A percentile compares a stretch with the other conserved stretches of the same genome.
Conservation (phyloP, 2,888 invertebrate species). For the Rhagonycha lutea region DNA sequence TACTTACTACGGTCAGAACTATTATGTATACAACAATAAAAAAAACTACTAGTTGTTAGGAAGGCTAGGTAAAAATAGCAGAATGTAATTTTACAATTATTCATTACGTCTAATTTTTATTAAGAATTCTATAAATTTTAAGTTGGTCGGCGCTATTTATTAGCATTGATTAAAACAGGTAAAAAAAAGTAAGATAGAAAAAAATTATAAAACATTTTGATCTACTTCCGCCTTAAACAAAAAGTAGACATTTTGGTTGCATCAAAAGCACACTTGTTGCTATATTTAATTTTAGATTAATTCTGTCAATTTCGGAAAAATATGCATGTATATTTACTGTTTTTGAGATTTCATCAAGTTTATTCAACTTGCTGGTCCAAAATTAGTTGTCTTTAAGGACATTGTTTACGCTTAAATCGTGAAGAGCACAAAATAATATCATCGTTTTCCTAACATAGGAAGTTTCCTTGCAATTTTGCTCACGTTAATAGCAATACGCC, state of each 20-base stretch:
- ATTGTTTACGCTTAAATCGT: not conserved
- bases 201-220: not conserved
- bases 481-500: not conserved
- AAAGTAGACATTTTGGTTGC: not conserved
- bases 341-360: not conserved
- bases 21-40: not conserved
- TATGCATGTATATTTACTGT: not conserved
- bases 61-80: not conserved
- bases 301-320: not conserved
- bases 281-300: not conserved
- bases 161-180: not conserved
- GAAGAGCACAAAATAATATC: not conserved
- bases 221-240: not conserved
- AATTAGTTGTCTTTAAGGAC: not conserved
- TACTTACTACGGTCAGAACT: not conserved
- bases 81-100: not conserved
- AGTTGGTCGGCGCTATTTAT: not conserved
- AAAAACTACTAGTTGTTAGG: not conserved
- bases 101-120: not conserved
- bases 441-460: not conserved
- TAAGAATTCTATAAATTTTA: not conserved
- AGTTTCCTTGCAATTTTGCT: not conserved
- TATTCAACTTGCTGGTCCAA: not conserved
- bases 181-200: not conserved
- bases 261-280: not conserved